These are phyloP conservation scores for Heliocidaris erythrogramma DNA, from an alignment of 35 echinoderm and acorn worm species.

Conservation along the genomic window DNA sequence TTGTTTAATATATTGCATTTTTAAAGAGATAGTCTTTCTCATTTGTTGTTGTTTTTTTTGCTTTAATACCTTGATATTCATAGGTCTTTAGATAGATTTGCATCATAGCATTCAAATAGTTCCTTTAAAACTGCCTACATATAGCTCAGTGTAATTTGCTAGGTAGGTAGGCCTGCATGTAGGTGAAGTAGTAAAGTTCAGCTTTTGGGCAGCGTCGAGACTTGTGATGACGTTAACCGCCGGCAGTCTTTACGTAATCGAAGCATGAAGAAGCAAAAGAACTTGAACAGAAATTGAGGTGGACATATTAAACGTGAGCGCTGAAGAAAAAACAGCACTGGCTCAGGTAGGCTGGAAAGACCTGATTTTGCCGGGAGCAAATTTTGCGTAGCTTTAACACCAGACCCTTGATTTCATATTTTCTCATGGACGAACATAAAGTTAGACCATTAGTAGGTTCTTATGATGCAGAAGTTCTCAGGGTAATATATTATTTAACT, in stretches of 20 bases:
- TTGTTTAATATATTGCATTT: no score
- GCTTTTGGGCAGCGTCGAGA: neutral
- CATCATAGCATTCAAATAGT: no score
- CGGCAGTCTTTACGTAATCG: constrained; percentile 8
- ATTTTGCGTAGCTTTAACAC: neutral
- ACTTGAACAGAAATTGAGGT: constrained; percentile 10
- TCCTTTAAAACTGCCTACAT: no score
- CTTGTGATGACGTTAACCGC: neutral
- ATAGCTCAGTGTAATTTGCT: no score
- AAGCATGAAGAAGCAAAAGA: neutral
- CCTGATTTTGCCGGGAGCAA: neutral
- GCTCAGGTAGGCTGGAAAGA: neutral
- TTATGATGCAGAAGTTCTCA: no score
- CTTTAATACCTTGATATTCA: no score
- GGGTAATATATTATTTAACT: no score
- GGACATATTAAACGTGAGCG: neutral
- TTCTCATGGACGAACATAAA: neutral
- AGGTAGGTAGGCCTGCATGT: neutral
- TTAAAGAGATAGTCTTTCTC: no score
- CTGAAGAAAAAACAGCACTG: neutral
- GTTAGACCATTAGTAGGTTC: no score
- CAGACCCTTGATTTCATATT: neutral
- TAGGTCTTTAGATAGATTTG: no score
- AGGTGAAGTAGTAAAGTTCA: neutral
- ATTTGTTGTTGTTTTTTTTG: no score